These are phyloP conservation scores for Cynodonichthys magdalenae DNA, from an alignment of 2,797 vertebrate species.

Conservation along the genomic window DNA sequence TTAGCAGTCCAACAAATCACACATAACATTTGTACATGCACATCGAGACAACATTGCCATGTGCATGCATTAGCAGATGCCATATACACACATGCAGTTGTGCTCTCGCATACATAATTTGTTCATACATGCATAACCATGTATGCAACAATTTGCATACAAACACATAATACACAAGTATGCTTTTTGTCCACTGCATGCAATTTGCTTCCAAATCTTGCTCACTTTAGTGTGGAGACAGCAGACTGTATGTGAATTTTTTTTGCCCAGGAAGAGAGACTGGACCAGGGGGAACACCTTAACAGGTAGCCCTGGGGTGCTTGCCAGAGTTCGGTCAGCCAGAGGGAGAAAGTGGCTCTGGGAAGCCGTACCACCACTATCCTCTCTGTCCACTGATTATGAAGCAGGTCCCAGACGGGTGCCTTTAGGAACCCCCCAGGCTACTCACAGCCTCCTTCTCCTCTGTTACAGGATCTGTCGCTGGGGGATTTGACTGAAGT, in stretches of 20 bases:
- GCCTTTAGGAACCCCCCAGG: slow-evolving; percentile 82
- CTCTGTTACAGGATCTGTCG: slow-evolving; percentile 81
- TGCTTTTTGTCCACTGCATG: slow-evolving; percentile 24
- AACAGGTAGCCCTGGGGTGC: slow-evolving; percentile 83
- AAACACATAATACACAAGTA: slow-evolving; percentile 43
- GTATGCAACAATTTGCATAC: slow-evolving; percentile 45
- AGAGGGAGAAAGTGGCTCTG: slow-evolving; percentile 74
- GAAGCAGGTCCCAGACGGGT: slow-evolving; percentile 83
- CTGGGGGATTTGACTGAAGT: slow-evolving; percentile 81
- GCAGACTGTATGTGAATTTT: slow-evolving; percentile 68
- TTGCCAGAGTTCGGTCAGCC: slow-evolving; percentile 77
- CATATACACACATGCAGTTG: slow-evolving; percentile 15
- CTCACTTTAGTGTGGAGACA: slow-evolving; percentile 49
- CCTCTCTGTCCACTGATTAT: slow-evolving; percentile 83
- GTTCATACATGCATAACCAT: slow-evolving; percentile 41
- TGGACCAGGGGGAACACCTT: slow-evolving; percentile 77
- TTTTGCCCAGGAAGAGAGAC: slow-evolving; percentile 79
- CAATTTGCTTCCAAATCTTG: slow-evolving; percentile 54
- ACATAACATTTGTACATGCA: slow-evolving; percentile 53
- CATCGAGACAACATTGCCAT: slow-evolving; percentile 34
- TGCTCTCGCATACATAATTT: slow-evolving; percentile 48
- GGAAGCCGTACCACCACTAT: slow-evolving; percentile 76
- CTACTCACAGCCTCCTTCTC: slow-evolving; percentile 82
- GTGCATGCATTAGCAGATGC: slow-evolving; percentile 44
- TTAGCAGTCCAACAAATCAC: slow-evolving; percentile 52